These are phyloP conservation scores for Drosophila tristis DNA, from an alignment of 1,140 invertebrate species.

Conservation along the genomic window DNA sequence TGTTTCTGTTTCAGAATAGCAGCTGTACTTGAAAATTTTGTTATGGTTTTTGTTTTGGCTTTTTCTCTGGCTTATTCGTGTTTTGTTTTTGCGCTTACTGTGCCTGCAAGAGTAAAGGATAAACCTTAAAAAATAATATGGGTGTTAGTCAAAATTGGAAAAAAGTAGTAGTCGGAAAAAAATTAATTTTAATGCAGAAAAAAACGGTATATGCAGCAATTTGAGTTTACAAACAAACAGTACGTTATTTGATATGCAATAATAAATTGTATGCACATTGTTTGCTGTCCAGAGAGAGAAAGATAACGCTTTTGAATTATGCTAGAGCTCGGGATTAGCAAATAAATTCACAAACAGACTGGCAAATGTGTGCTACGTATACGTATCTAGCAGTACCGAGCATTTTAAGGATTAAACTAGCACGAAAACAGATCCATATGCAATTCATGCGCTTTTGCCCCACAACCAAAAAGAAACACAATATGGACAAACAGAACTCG, in stretches of 20 bases:
- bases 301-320: conserved; percentile 5
- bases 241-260: conserved; percentile 10
- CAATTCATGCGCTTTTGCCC: background rate
- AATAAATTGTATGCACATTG: conserved; percentile 10
- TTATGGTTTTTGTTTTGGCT: conserved; percentile 49
- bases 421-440: conserved; percentile 38
- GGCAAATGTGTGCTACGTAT: conserved; percentile 20
- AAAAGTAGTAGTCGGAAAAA: conserved; percentile 83
- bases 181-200: conserved; percentile 70
- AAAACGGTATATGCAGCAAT: conserved; percentile 24
- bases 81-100: conserved; percentile 71
- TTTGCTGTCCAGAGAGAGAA: conserved; percentile 1
- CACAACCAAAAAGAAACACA: too few species aligned
- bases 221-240: conserved; percentile 4
- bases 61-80: conserved; percentile 29
- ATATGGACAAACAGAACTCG: too few species aligned
- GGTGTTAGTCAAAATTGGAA: conserved; percentile 84
- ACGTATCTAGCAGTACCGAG: background rate
- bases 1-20: conserved; percentile 72
- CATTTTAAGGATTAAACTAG: conserved; percentile 18
- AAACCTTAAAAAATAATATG: conserved; percentile 85
- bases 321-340: conserved; percentile 40
- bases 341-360: conserved; percentile 48
- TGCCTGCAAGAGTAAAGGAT: conserved; percentile 84
- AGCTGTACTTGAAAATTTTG: conserved; percentile 74